Base-by-base conservation (phyloP, 2,797 vertebrate species). In the Phylloscopus collybita region DNA sequence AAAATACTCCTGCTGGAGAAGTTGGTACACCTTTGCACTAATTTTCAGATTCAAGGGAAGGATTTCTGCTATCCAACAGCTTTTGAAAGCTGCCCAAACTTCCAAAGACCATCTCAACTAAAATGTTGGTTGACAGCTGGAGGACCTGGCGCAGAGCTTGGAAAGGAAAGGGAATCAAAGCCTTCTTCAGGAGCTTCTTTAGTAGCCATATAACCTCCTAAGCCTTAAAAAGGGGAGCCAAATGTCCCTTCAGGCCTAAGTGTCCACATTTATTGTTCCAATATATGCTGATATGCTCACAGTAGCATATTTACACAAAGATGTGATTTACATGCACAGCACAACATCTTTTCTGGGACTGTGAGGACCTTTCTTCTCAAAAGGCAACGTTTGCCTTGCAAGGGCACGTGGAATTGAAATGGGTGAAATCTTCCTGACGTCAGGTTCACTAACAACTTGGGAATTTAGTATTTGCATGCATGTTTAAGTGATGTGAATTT, bases 71-170 rank as follows among this genome's bases (percentile, higher is more conserved):
- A 42, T 16, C 51, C 67, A 75, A 0, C 34, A 45, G 62, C n/a
- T 75, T 90, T 81, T 84, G 86, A 82, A 84, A 92, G 61, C 90
- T 83, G 53, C 45, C 50, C 53, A n/a, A 74, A 83, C 69, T 90
- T 78, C 49, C 79, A 45, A 40, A 82, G 66, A 79, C 21, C 36
- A 38, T 79, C 59, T 70, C 9, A 2, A 49, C 26, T 80, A 21
- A 79, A 81, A 54, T 36, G 21, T 32, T 9, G 1, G 30, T 42
- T 44, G 74, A 23, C 30, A 70, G 42, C 59, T 80, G 78, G 50
- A 91, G 53, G 38, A 81, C 51, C 22, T 78, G 82, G 40, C 40
- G 22, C 15, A 40, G 80, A 79, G 15, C 71, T 88, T 13, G 12
- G 73, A 62, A 86, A 81, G 40, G 7, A 34, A 27, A 84, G 30